phyloP scores from a whole-genome alignment of 2,797 vertebrate species.

The Clarias pachynema region DNA sequence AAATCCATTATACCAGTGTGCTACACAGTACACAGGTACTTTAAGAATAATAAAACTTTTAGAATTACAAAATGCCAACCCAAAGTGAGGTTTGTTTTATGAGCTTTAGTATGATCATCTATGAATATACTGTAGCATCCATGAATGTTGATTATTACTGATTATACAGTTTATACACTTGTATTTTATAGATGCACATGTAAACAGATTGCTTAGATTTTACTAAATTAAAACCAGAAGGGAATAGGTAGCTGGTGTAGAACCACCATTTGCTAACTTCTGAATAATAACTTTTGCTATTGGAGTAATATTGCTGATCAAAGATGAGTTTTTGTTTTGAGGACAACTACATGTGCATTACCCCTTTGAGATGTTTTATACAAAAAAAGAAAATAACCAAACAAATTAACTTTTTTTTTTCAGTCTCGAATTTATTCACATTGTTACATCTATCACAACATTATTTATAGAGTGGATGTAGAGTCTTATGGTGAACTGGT shows the following conservation, averaged over 20 bases:
- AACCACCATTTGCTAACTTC: neutral
- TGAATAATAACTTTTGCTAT: too few relatives aligned
- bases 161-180: too few relatives aligned
- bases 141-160: neutral
- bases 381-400: conserved; percentile 8
- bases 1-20: neutral
- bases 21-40: neutral
- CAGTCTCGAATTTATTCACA: neutral
- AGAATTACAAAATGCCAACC: neutral
- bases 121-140: neutral
- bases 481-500: too few relatives aligned
- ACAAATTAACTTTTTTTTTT: neutral
- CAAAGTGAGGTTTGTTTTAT: neutral
- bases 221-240: too few relatives aligned
- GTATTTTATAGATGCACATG: neutral
- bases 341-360: conserved; percentile 13
- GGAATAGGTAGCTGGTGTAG: neutral
- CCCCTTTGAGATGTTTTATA: neutral
- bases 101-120: neutral
- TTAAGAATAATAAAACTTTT: neutral
- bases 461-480: neutral
- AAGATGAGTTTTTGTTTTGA: neutral
- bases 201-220: neutral
- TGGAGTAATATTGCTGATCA: neutral
- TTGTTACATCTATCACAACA: neutral